phyloP scores from a whole-genome alignment of 2,113 vertebrate genomes.

The Rhea americana region DNA sequence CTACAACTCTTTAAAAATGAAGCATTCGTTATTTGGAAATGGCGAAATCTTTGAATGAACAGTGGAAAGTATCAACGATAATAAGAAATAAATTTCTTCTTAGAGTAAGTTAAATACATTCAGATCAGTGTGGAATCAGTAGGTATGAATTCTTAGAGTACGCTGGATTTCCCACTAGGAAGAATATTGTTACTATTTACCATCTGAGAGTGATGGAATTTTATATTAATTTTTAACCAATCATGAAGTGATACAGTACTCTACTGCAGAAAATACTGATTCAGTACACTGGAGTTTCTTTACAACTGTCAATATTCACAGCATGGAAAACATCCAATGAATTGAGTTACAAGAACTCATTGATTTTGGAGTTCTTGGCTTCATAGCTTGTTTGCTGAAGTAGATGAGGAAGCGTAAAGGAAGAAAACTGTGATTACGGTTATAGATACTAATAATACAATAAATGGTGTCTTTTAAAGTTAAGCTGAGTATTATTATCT shows the following conservation, averaged over 20 bases:
- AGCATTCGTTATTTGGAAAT: not conserved
- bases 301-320: not conserved
- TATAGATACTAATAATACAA: not conserved
- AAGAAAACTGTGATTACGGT: not conserved
- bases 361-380: slow-evolving; percentile 6
- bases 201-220: not conserved
- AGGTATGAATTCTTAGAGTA: not conserved
- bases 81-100: not conserved
- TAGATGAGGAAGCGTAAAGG: not conserved
- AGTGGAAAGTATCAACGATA: not conserved
- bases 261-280: not conserved
- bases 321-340: not conserved
- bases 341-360: not conserved
- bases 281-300: not conserved
- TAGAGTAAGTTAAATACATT: not conserved
- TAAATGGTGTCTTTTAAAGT: not conserved
- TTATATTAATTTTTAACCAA: not conserved
- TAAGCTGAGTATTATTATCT: not conserved
- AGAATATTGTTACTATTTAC: not conserved
- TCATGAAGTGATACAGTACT: not conserved
- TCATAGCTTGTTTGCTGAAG: not conserved
- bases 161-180: not conserved
- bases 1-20: not conserved
- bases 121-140: not conserved
- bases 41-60: not conserved